These are phyloP conservation scores for Protomyctophum bolini DNA, from an alignment of 2,113 vertebrate genomes.

Conservation along the genomic window DNA sequence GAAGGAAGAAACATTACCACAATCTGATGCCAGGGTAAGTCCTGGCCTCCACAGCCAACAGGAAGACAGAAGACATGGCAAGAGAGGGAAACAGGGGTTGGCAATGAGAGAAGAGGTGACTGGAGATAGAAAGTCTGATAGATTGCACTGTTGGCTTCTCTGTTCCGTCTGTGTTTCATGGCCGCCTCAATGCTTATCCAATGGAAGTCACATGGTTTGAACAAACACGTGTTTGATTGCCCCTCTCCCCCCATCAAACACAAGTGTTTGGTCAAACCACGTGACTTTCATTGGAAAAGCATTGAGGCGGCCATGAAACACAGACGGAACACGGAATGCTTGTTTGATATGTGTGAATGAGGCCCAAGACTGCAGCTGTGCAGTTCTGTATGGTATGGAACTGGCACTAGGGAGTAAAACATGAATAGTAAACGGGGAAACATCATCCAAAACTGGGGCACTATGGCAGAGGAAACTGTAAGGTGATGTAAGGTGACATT, in stretches of 20 bases:
- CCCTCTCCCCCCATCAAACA: too few relatives aligned
- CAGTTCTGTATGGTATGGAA: constrained; percentile 40
- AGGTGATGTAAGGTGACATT: background rate
- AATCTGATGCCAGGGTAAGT: constrained; percentile 55
- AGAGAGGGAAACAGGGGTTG: background rate
- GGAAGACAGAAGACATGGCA: constrained; percentile 2
- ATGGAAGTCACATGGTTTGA: too few relatives aligned
- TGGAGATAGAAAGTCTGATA: constrained; percentile 13
- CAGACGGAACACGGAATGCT: too few relatives aligned
- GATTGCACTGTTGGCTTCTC: constrained; percentile 19
- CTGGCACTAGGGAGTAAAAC: constrained; percentile 35
- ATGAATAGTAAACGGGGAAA: constrained; percentile 19
- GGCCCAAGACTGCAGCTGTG: background rate
- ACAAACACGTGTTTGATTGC: too few relatives aligned
- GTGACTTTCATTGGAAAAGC: too few relatives aligned
- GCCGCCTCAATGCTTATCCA: too few relatives aligned
- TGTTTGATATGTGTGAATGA: too few relatives aligned
- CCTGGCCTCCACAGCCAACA: constrained; percentile 28
- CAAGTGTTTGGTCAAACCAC: too few relatives aligned
- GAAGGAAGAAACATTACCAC: constrained; percentile 30
- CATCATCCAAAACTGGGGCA: constrained; percentile 25
- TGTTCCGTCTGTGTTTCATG: too few relatives aligned
- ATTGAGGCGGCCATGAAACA: too few relatives aligned
- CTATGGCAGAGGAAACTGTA: constrained; percentile 9
- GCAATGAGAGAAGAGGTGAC: constrained; percentile 9